A percentile compares a stretch with the other conserved stretches of the same genome.
phyloP scores from a whole-genome alignment of 2,797 vertebrate species.

The Sebastes ruberrimus region DNA sequence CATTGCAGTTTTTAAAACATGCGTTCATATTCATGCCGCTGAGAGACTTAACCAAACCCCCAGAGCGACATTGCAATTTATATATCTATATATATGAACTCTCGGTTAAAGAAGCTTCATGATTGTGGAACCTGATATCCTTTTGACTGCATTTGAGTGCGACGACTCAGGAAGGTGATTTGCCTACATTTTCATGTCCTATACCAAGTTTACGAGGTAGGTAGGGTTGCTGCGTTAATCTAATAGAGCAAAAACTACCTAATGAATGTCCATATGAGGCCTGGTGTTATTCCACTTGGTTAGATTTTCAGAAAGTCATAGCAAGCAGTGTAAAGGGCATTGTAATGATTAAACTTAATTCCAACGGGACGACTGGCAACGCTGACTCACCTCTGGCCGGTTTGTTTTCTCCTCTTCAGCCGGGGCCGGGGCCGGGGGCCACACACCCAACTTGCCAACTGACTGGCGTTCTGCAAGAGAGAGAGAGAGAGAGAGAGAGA shows the following conservation, averaged over 20 bases:
- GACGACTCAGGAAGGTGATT: slow-evolving; percentile 37
- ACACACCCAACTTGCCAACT: slow-evolving; percentile 47
- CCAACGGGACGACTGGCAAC: not conserved
- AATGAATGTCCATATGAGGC: not conserved
- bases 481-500: slow-evolving; percentile 11
- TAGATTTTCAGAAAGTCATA: not conserved
- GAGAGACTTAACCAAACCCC: not conserved
- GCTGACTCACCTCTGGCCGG: slow-evolving; percentile 58
- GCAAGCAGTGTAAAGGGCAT: not conserved
- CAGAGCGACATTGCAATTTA: not conserved
- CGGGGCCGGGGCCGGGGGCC: slow-evolving; percentile 60
- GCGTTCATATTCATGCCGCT: slow-evolving; percentile 19
- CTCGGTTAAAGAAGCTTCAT: not conserved
- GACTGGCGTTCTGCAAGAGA: slow-evolving; percentile 58
- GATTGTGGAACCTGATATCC: slow-evolving; percentile 14
- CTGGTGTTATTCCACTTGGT: not conserved
- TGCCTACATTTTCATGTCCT: slow-evolving; percentile 63
- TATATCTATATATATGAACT: not conserved
- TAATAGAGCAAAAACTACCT: not conserved
- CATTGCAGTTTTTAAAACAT: slow-evolving; percentile 22
- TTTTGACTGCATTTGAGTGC: slow-evolving; percentile 15
- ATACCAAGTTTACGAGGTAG: not conserved
- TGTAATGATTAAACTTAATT: not conserved
- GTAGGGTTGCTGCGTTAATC: not conserved
- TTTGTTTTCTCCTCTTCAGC: slow-evolving; percentile 36